Conservation (phyloP, 1,140 invertebrate genomes). For the Zophobas atratus region DNA sequence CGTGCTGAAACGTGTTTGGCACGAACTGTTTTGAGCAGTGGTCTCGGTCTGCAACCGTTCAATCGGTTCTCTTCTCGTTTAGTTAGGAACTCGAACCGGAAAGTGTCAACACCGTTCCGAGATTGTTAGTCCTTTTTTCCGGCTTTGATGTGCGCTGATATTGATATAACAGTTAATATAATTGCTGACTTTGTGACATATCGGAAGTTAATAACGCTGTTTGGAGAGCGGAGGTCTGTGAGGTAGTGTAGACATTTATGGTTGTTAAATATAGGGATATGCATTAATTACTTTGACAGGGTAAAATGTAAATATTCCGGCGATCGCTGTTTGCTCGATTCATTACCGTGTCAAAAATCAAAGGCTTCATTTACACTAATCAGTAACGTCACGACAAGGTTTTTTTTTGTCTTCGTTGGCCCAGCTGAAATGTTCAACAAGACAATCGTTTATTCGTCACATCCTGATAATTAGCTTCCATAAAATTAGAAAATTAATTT, state of each 20-base stretch:
- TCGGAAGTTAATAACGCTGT: constrained; percentile 16
- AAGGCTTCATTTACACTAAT: constrained; percentile 17
- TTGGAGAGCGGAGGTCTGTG: background rate
- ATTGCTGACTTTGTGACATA: constrained; percentile 27
- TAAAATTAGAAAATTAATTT: background rate
- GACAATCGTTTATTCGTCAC: background rate
- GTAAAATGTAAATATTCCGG: constrained; percentile 11
- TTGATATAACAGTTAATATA: constrained; percentile 38
- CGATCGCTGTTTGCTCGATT: constrained; percentile 6
- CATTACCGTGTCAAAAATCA: constrained; percentile 21
- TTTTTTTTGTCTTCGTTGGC: constrained; percentile 31
- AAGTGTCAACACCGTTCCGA: constrained; percentile 21
- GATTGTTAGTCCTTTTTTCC: constrained; percentile 29
- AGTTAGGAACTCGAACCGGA: constrained; percentile 31
- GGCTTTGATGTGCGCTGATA: constrained; percentile 31
- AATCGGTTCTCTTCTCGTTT: constrained; percentile 36
- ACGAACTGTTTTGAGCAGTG: constrained; percentile 50
- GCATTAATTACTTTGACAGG: constrained; percentile 21
- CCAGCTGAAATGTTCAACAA: constrained; percentile 30
- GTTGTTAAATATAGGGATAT: constrained; percentile 4
- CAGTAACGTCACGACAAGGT: constrained; percentile 1
- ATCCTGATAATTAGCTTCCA: too few species aligned
- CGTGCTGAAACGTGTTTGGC: constrained; percentile 53
- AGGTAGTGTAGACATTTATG: constrained; percentile 17
- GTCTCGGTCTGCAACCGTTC: constrained; percentile 44